Conservation (phyloP, 2,888 invertebrate species). For the Dolichomitus sp. region DNA sequence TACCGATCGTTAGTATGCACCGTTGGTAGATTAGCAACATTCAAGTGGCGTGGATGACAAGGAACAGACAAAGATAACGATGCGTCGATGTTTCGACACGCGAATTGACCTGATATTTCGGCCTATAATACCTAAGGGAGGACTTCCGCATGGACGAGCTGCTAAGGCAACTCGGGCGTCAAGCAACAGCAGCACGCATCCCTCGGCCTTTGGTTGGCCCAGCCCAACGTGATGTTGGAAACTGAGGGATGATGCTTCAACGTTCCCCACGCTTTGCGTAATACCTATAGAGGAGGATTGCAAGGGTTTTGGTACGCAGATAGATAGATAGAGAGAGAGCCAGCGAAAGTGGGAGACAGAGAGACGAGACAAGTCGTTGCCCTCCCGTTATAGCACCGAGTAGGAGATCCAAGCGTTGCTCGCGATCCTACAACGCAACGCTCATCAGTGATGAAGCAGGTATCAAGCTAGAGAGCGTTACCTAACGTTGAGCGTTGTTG, state of each 20-base stretch:
- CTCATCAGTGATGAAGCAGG: slow-evolving; percentile 54
- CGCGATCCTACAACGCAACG: slow-evolving; percentile 49
- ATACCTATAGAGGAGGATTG: slow-evolving; percentile 39
- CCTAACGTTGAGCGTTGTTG: slow-evolving; percentile 23
- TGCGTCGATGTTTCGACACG: slow-evolving; percentile 24
- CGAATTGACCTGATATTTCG: slow-evolving; percentile 24
- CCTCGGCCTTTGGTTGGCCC: slow-evolving; percentile 16
- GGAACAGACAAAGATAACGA: slow-evolving; percentile 12
- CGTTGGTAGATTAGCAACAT: slow-evolving; percentile 21
- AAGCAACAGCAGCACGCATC: slow-evolving; percentile 11
- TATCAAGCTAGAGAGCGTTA: slow-evolving; percentile 24
- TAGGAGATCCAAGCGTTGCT: slow-evolving; percentile 19
- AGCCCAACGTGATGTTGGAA: slow-evolving; percentile 43
- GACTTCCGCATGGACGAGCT: slow-evolving; percentile 15
- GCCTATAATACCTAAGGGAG: slow-evolving; percentile 44
- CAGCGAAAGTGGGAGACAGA: slow-evolving; percentile 20
- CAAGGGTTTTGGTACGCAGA: slow-evolving; percentile 19
- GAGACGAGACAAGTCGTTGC: slow-evolving; percentile 5
- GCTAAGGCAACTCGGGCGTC: slow-evolving; percentile 38
- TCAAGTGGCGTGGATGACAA: slow-evolving; percentile 2
- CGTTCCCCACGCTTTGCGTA: slow-evolving; percentile 26
- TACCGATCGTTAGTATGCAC: slow-evolving; percentile 20
- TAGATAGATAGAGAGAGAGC: not conserved
- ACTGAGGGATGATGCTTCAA: slow-evolving; percentile 42
- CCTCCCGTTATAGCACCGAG: slow-evolving; percentile 22